phyloP scores from a whole-genome alignment of 2,888 invertebrate species.

The Strigamia maritima region DNA sequence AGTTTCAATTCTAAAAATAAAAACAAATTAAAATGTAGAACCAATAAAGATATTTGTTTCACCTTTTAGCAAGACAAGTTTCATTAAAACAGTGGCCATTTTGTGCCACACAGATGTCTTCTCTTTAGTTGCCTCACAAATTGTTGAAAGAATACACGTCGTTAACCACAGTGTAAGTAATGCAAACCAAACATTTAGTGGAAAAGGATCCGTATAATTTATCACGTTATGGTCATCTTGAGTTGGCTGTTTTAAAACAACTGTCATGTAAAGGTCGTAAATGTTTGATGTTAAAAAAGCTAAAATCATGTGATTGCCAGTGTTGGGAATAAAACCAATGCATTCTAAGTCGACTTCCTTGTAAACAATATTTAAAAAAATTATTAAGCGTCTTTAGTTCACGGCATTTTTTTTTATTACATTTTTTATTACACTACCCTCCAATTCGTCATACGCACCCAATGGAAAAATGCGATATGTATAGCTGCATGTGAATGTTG shows the following conservation, averaged over 20 bases:
- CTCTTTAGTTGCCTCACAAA: neutral
- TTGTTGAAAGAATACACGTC: neutral
- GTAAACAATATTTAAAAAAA: too few relatives aligned
- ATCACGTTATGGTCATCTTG: neutral
- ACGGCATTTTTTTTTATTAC: too few relatives aligned
- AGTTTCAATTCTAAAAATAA: neutral
- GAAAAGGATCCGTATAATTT: neutral
- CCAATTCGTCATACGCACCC: too few relatives aligned
- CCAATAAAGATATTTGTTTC: too few relatives aligned
- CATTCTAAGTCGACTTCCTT: too few relatives aligned
- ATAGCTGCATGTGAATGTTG: too few relatives aligned
- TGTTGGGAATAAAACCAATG: too few relatives aligned
- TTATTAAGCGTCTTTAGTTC: too few relatives aligned
- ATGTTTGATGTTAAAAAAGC: neutral
- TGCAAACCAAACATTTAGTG: neutral
- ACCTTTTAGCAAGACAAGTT: too few relatives aligned
- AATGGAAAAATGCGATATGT: too few relatives aligned
- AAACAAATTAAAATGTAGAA: neutral
- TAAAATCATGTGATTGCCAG: too few relatives aligned
- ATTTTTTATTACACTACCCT: too few relatives aligned
- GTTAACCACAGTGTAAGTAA: neutral
- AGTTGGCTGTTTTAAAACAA: neutral
- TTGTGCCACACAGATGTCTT: neutral
- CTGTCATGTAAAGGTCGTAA: neutral
- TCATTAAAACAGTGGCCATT: neutral